These are phyloP conservation scores for Ophion slaviceki DNA, from an alignment of 2,888 invertebrate species.

Conservation along the genomic window DNA sequence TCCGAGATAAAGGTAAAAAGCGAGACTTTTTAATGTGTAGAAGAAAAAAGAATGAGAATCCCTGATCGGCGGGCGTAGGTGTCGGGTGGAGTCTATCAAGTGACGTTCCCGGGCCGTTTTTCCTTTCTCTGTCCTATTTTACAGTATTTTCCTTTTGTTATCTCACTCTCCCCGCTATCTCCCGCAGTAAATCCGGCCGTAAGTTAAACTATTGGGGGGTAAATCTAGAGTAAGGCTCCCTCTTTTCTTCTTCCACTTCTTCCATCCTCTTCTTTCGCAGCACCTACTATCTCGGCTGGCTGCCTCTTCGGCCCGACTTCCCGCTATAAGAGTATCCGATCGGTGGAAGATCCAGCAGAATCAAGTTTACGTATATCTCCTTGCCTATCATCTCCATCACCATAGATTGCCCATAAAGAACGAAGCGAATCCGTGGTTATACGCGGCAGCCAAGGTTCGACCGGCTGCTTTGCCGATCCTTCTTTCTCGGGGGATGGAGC, in stretches of 20 bases:
- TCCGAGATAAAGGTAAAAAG: neutral
- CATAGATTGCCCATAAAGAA: constrained; percentile 84
- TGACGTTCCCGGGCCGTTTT: constrained; percentile 75
- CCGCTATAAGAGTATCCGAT: constrained; percentile 45
- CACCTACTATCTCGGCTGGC: constrained; percentile 46
- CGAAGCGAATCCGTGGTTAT: constrained; percentile 82
- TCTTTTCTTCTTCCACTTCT: constrained; percentile 45
- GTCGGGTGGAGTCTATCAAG: constrained; percentile 79
- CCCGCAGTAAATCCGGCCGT: constrained; percentile 83
- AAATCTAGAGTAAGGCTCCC: constrained; percentile 70
- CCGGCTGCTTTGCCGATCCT: constrained; percentile 69
- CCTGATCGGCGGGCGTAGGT: constrained; percentile 75
- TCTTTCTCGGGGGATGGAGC: constrained; percentile 50
- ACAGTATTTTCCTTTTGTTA: constrained; percentile 44
- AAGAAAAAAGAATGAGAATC: constrained; percentile 74
- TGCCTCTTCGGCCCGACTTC: constrained; percentile 53
- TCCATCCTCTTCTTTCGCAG: constrained; percentile 48
- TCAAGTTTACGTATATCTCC: constrained; percentile 83
- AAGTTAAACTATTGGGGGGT: constrained; percentile 83
- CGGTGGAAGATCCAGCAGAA: constrained; percentile 77
- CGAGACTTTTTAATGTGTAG: constrained; percentile 1
- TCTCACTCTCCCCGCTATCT: constrained; percentile 76
- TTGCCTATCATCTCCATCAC: constrained; percentile 84
- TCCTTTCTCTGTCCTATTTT: constrained; percentile 75
- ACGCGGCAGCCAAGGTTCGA: constrained; percentile 76